These are phyloP conservation scores for Bombus confusus DNA, from an alignment of 1,140 invertebrate species.

Conservation along the genomic window DNA sequence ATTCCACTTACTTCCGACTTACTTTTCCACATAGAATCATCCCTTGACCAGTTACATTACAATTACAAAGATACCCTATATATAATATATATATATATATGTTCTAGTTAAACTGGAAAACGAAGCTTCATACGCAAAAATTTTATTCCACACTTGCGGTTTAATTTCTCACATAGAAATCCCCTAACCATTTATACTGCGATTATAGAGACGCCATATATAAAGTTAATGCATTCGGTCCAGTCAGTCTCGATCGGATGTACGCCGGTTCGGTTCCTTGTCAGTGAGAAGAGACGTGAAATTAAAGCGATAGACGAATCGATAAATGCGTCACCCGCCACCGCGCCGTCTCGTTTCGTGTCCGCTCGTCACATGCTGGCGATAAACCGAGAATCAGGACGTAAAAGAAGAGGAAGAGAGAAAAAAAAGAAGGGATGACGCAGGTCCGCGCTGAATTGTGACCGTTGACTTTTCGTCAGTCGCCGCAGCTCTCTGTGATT, in stretches of 20 bases:
- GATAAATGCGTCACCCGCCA: constrained; percentile 38
- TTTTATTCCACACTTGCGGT: too few species aligned
- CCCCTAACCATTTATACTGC: neutral
- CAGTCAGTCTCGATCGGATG: neutral
- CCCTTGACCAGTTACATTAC: too few species aligned
- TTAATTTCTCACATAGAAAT: neutral
- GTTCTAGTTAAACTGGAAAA: too few species aligned
- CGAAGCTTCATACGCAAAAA: too few species aligned
- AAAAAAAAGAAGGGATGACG: neutral
- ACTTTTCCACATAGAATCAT: too few species aligned
- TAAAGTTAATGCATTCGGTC: neutral
- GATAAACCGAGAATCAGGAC: constrained; percentile 37
- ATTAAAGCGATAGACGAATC: constrained; percentile 57
- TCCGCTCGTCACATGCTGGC: constrained; percentile 32
- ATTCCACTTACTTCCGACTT: too few species aligned
- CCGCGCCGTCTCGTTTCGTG: neutral
- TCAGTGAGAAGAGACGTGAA: constrained; percentile 26
- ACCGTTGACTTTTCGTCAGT: constrained; percentile 55
- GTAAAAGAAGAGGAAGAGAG: neutral
- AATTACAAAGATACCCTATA: too few species aligned
- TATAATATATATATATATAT: too few species aligned
- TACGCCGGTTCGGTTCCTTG: neutral
- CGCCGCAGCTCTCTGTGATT: constrained; percentile 54
- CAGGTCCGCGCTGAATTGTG: constrained; percentile 35
- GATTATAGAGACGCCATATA: neutral